Percentiles rank a stretch among this genome's conserved stretches.
Evolutionary conservation across 2,888 invertebrate species (phyloP).

Genomic region (Volucella inflata): DNA sequence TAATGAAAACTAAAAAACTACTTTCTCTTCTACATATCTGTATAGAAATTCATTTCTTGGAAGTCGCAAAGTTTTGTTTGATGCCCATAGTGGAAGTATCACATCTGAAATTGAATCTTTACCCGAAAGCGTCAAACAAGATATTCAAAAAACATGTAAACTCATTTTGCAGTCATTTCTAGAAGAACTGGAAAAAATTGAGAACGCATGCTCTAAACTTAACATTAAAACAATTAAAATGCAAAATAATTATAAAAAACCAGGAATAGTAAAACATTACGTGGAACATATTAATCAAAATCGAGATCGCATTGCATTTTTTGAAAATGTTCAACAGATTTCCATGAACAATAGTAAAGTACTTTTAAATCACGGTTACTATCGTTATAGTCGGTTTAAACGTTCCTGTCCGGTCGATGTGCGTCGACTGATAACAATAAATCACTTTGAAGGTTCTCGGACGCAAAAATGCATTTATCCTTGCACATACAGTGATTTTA

Average conservation of each 20-base stretch:
- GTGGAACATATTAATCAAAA: conserved; percentile 47
- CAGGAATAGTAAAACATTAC: conserved; percentile 14
- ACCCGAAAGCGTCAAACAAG: neutral
- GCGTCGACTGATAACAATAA: conserved; percentile 79
- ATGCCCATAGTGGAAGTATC: conserved; percentile 2
- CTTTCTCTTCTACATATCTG: neutral
- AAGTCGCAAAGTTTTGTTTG: neutral
- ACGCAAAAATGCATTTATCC: conserved; percentile 84
- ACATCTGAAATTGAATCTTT: conserved; percentile 10
- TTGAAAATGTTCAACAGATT: conserved; percentile 86
- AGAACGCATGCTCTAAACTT: conserved; percentile 27
- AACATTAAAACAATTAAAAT: conserved; percentile 55
- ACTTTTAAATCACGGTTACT: conserved; percentile 86
- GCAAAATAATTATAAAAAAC: conserved; percentile 29
- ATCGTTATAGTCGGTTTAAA: conserved; percentile 87
- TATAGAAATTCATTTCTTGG: neutral
- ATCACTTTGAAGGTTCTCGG: conserved; percentile 50
- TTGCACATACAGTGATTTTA: conserved; percentile 85
- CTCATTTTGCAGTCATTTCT: conserved; percentile 10
- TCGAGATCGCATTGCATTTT: conserved; percentile 77
- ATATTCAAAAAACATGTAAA: conserved; percentile 17
- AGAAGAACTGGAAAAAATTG: conserved; percentile 30
- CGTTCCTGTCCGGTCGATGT: conserved; percentile 88
- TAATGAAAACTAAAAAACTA: no score
- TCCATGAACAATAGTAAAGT: conserved; percentile 85